A percentile compares a stretch with the other conserved stretches of the same genome.
Conservation (phyloP, 1,140 invertebrate genomes). For the Drosophila tsacasi region DNA sequence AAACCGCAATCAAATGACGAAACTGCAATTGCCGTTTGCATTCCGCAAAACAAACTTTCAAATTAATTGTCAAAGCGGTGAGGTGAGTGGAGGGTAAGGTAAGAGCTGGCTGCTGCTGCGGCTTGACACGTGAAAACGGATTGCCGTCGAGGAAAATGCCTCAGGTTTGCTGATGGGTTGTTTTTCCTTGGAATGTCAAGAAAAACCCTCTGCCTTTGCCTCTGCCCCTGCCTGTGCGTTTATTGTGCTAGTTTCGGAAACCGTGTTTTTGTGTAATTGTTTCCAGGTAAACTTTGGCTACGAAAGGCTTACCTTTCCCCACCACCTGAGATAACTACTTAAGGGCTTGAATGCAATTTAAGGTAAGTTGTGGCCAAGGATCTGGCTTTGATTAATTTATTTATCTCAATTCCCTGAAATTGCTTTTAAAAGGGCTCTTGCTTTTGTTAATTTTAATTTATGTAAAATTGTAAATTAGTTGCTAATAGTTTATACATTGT, state of each 20-base stretch:
- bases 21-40: conserved; percentile 19
- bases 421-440: neutral
- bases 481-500: neutral
- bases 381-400: neutral
- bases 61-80: conserved; percentile 25
- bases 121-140: conserved; percentile 21
- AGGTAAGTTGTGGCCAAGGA: neutral
- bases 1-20: conserved; percentile 25
- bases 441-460: neutral
- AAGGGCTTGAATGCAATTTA: neutral
- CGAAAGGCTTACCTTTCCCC: neutral
- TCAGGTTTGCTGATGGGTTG: neutral
- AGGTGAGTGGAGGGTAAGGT: neutral
- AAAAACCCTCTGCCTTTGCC: neutral
- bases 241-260: conserved; percentile 6
- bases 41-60: conserved; percentile 33
- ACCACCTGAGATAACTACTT: conserved; percentile 13
- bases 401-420: neutral
- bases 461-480: too few relatives aligned
- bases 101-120: conserved; percentile 8
- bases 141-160: neutral
- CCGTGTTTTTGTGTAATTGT: conserved; percentile 22
- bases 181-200: conserved; percentile 1
- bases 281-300: conserved; percentile 1
- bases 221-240: neutral